phyloP scores from a whole-genome alignment of 2,888 invertebrate species.

The Drosophila anomelani region DNA sequence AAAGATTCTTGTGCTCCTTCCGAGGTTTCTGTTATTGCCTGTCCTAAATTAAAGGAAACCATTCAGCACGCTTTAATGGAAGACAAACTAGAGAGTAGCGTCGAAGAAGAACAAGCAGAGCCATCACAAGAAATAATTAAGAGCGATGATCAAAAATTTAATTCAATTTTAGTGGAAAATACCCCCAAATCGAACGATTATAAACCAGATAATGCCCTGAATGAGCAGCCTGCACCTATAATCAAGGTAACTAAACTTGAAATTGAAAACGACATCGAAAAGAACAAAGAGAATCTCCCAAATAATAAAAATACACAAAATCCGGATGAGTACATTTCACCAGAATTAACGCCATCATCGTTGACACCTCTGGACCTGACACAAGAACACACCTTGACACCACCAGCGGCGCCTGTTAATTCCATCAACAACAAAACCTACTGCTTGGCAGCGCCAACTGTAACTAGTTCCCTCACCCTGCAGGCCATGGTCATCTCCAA shows the following conservation, averaged over 20 bases:
- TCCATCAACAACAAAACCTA: constrained; percentile 76
- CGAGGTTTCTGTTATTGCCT: neutral
- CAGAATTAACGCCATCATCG: constrained; percentile 18
- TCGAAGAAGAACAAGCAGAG: neutral
- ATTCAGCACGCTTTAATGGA: neutral
- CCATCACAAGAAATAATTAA: neutral
- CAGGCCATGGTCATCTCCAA: constrained; percentile 80
- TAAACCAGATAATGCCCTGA: too few species aligned
- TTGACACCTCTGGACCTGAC: constrained; percentile 21
- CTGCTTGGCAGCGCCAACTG: constrained; percentile 56
- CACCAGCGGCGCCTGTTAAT: constrained; percentile 64
- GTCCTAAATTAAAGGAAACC: neutral
- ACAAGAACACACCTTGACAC: constrained; percentile 33
- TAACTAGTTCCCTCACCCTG: constrained; percentile 65
- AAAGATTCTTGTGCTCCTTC: neutral
- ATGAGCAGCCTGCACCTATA: constrained; percentile 3
- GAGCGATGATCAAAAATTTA: neutral
- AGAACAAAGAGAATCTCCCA: constrained; percentile 2
- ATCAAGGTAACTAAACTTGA: constrained; percentile 8
- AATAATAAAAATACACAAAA: neutral
- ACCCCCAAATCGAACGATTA: neutral
- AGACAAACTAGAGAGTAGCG: neutral
- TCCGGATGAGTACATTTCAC: constrained; percentile 5
- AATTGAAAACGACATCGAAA: neutral
- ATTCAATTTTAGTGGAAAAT: neutral